phyloP scores from a whole-genome alignment of 2,888 invertebrate species.

The Lutraria lutraria region DNA sequence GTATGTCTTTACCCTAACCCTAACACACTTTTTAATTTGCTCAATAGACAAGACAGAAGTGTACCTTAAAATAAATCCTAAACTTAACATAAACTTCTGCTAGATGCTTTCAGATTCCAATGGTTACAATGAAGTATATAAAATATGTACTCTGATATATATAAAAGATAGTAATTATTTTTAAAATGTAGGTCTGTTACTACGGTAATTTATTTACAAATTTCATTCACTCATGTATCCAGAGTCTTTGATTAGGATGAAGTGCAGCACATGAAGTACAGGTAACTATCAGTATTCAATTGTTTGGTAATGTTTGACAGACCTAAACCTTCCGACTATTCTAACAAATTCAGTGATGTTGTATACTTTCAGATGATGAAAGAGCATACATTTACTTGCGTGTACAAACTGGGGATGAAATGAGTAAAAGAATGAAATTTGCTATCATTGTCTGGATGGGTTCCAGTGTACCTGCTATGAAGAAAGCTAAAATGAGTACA shows the following conservation, averaged over 20 bases:
- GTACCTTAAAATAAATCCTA: no score
- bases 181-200: no score
- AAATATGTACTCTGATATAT: neutral
- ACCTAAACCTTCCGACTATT: neutral
- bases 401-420: conserved; percentile 91
- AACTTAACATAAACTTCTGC: neutral
- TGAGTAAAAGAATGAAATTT: conserved; percentile 94
- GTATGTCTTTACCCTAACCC: no score
- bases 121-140: no score
- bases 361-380: conserved; percentile 89
- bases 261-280: neutral
- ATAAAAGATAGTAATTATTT: no score
- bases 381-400: conserved; percentile 92
- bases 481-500: conserved; percentile 93
- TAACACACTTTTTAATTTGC: no score
- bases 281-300: neutral
- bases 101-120: no score
- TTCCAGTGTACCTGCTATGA: conserved; percentile 91
- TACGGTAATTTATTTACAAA: neutral
- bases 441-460: conserved; percentile 93
- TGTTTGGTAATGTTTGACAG: neutral
- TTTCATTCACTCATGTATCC: neutral
- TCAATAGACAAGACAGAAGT: no score
- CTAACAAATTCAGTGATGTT: neutral
- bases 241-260: neutral